A percentile compares a stretch with the other conserved stretches of the same genome.
Evolutionary conservation across 2,797 vertebrate genomes (phyloP).

Genomic region (Buphagus erythrorhynchus): DNA sequence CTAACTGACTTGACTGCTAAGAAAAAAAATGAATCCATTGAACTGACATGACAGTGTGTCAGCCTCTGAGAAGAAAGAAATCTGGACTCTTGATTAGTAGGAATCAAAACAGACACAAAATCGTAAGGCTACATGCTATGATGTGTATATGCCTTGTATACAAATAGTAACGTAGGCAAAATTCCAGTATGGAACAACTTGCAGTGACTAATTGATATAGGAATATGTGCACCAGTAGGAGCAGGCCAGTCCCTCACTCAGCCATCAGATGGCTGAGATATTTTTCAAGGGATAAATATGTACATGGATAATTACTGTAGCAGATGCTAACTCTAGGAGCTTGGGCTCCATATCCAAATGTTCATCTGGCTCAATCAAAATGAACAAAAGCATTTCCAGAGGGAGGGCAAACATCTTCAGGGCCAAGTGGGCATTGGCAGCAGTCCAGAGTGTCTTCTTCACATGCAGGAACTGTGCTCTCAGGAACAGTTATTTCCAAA

Average conservation of each 20-base stretch:
- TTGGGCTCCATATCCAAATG: background rate
- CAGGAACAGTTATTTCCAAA: background rate
- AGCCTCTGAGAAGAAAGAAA: background rate
- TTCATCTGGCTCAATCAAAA: slow-evolving; percentile 21
- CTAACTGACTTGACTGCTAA: background rate
- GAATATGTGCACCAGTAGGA: slow-evolving; percentile 5
- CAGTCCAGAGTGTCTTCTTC: background rate
- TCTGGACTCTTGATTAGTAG: background rate
- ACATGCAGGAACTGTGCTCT: background rate
- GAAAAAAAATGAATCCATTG: background rate
- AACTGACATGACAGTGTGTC: background rate
- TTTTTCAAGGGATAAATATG: slow-evolving; percentile 43
- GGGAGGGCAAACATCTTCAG: background rate
- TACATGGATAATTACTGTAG: slow-evolving; percentile 9
- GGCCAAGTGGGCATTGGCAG: background rate
- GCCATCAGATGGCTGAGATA: slow-evolving; percentile 17
- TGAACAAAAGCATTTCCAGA: background rate
- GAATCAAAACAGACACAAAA: background rate
- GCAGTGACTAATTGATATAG: background rate
- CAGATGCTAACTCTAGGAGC: slow-evolving; percentile 44
- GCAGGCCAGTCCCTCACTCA: slow-evolving; percentile 1
- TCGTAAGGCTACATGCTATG: background rate
- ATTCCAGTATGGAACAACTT: slow-evolving; percentile 20
- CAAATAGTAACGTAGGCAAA: slow-evolving; percentile 36
- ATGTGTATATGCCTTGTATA: slow-evolving; percentile 28